Evolutionary conservation across 2,888 invertebrate genomes (phyloP).

Genomic region (Lycaena phlaeas): DNA sequence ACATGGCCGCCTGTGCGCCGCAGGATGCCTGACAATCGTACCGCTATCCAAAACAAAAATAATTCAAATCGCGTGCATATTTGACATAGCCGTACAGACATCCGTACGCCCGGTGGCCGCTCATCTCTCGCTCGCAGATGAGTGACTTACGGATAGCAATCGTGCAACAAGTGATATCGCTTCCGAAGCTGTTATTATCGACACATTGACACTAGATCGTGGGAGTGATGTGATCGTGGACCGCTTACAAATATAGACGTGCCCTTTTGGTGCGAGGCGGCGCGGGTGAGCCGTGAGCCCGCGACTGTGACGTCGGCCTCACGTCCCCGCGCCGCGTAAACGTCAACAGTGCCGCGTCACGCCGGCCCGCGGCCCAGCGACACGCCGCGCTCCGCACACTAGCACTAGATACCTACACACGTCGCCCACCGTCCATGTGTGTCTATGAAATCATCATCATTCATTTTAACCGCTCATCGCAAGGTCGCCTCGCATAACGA

Average conservation of each 20-base stretch:
- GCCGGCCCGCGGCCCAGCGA: no score
- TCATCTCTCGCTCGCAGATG: conserved; percentile 37
- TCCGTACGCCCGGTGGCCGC: conserved; percentile 44
- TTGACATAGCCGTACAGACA: conserved; percentile 51
- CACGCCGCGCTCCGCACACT: no score
- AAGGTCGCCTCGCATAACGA: background rate
- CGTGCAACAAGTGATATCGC: conserved; percentile 68
- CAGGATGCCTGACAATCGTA: conserved; percentile 62
- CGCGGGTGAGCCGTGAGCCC: conserved; percentile 47
- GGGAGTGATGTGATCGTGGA: conserved; percentile 57
- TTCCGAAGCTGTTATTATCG: conserved; percentile 39
- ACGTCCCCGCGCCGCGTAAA: conserved; percentile 62
- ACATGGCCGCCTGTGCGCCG: conserved; percentile 72
- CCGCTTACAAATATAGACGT: conserved; percentile 64
- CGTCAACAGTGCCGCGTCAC: conserved; percentile 65
- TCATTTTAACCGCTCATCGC: no score
- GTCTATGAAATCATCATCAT: no score
- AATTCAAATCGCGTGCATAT: conserved; percentile 51
- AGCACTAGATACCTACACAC: no score
- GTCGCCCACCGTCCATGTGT: no score
- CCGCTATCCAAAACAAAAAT: conserved; percentile 58
- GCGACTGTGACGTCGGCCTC: conserved; percentile 56
- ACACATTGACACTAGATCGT: conserved; percentile 39
- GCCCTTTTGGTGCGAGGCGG: conserved; percentile 59
- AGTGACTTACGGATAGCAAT: conserved; percentile 38